Evolutionary conservation across 2,113 vertebrate species (phyloP).

Genomic region (Indicator indicator): DNA sequence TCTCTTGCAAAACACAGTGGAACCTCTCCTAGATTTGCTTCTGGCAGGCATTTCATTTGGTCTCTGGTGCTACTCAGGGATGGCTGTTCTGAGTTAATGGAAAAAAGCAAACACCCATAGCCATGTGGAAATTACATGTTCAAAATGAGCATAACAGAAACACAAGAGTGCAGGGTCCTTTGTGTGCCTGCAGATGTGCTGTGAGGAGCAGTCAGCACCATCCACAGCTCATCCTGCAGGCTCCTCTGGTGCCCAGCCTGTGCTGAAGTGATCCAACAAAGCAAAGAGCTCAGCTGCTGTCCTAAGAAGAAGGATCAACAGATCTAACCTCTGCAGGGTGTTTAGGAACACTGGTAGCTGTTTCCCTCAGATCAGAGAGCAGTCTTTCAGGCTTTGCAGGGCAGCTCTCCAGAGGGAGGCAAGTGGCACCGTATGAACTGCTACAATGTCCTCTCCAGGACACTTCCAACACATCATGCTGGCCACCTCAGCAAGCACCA

Average conservation of each 20-base stretch:
- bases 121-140: neutral
- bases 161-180: neutral
- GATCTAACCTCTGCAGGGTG: neutral
- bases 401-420: too few relatives aligned
- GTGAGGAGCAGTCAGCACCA: neutral
- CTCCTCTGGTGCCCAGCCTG: neutral
- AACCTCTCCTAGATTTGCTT: neutral
- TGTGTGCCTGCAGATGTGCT: neutral
- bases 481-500: neutral
- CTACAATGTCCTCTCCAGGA: neutral
- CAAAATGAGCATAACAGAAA: neutral
- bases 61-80: neutral
- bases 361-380: neutral
- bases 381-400: neutral
- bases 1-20: neutral
- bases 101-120: neutral
- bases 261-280: neutral
- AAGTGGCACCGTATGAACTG: neutral
- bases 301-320: neutral
- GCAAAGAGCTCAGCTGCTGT: neutral
- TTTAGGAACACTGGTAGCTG: neutral
- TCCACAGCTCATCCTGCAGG: fast-evolving
- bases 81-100: neutral
- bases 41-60: neutral
- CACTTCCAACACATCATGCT: neutral